Evolutionary conservation across 1,140 invertebrate genomes (phyloP).

Genomic region (Trichoplusia ni): DNA sequence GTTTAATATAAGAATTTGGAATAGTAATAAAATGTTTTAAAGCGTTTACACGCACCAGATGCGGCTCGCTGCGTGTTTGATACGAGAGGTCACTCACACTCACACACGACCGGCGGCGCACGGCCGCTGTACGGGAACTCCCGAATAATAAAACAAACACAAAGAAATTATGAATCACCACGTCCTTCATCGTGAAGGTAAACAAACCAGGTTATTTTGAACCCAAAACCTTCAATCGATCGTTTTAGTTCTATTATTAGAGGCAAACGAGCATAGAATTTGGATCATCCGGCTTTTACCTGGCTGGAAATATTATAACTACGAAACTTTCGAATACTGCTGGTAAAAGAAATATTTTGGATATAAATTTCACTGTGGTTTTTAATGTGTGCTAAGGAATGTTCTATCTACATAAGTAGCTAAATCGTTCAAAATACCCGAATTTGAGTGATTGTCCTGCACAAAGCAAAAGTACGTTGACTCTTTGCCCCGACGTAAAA

Average conservation of each 20-base stretch:
- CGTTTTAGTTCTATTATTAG: not conserved
- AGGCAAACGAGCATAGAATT: not conserved
- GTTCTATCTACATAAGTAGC: too few relatives aligned
- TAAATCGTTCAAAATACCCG: too few relatives aligned
- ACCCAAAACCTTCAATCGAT: slow-evolving; percentile 10
- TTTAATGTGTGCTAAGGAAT: too few relatives aligned
- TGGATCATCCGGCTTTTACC: not conserved
- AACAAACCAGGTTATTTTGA: slow-evolving; percentile 5
- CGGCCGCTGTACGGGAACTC: not conserved
- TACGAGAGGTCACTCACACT: slow-evolving; percentile 5
- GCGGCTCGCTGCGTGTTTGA: slow-evolving; percentile 8
- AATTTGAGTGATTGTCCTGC: too few relatives aligned
- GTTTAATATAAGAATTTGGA: not conserved
- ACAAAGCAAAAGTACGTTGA: too few relatives aligned
- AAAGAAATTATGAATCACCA: slow-evolving; percentile 18
- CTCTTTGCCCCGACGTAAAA: too few relatives aligned
- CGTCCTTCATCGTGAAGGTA: not conserved
- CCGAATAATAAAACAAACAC: slow-evolving; percentile 8
- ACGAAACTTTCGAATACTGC: too few relatives aligned
- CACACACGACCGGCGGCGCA: not conserved
- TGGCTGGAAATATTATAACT: not conserved
- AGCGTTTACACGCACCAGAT: not conserved
- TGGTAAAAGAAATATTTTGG: too few relatives aligned
- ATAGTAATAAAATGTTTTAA: slow-evolving; percentile 3
- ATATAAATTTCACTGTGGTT: too few relatives aligned